Conservation (phyloP, 2,797 vertebrate genomes). For the Thunnus albacares region DNA sequence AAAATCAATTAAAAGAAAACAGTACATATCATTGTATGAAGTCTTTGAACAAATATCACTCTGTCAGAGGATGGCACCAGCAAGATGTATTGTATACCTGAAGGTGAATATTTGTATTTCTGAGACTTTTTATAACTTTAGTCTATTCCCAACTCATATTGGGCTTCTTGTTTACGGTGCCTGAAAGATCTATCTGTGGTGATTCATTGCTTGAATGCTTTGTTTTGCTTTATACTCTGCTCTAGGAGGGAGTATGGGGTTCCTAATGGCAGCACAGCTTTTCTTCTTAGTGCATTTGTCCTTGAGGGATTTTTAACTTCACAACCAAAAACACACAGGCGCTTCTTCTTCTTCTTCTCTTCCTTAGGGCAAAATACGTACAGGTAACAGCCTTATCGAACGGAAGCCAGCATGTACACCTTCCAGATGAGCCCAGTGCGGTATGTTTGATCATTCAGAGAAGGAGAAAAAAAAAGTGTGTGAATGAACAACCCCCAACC, state of each 20-base stretch:
- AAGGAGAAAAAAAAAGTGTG: constrained; percentile 16
- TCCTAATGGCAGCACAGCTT: constrained; percentile 76
- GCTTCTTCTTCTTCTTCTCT: constrained; percentile 44
- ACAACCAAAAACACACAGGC: constrained; percentile 67
- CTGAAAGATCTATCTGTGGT: constrained; percentile 77
- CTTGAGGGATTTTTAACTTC: constrained; percentile 81
- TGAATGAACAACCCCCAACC: constrained; percentile 33
- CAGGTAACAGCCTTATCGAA: constrained; percentile 78
- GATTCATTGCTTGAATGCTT: constrained; percentile 80
- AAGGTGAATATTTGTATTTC: constrained; percentile 82
- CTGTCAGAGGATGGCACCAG: constrained; percentile 64
- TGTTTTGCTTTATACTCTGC: constrained; percentile 76
- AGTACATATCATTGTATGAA: constrained; percentile 58
- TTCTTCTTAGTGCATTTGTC: constrained; percentile 78
- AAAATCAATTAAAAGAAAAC: constrained; percentile 77
- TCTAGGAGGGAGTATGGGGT: constrained; percentile 62
- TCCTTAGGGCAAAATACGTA: constrained; percentile 70
- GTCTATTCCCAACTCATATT: constrained; percentile 70
- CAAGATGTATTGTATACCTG: constrained; percentile 64
- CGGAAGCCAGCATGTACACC: constrained; percentile 63
- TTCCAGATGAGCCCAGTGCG: constrained; percentile 67
- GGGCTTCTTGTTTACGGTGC: constrained; percentile 78
- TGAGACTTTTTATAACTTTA: constrained; percentile 74
- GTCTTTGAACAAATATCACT: constrained; percentile 70
- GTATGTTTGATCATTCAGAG: constrained; percentile 72